These are phyloP conservation scores for Oxycera nigricornis DNA, from an alignment of 2,888 invertebrate genomes.

Conservation along the genomic window DNA sequence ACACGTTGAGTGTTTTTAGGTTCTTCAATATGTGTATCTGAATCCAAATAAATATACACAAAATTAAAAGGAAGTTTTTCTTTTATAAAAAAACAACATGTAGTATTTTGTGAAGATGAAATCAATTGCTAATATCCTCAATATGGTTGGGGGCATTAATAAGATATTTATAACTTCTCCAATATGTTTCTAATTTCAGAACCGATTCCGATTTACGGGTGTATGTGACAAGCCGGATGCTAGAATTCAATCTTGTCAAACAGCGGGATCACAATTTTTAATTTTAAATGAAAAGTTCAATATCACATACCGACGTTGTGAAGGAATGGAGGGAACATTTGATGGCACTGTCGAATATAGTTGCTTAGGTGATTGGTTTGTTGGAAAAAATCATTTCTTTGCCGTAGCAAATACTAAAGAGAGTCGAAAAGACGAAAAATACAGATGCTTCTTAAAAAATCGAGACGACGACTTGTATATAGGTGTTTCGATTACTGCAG, in stretches of 20 bases:
- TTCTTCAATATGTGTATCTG: too few relatives aligned
- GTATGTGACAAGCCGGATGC: slow-evolving; percentile 90
- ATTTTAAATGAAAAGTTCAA: slow-evolving; percentile 97
- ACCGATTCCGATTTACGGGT: slow-evolving; percentile 88
- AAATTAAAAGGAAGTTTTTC: too few relatives aligned
- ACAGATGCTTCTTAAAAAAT: slow-evolving; percentile 92
- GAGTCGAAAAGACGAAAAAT: slow-evolving; percentile 92
- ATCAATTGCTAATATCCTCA: too few relatives aligned
- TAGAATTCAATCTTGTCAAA: slow-evolving; percentile 91
- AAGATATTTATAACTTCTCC: too few relatives aligned
- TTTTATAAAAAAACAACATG: too few relatives aligned
- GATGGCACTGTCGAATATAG: slow-evolving; percentile 92
- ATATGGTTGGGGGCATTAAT: too few relatives aligned
- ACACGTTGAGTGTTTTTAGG: too few relatives aligned
- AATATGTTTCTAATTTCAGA: slow-evolving; percentile 65
- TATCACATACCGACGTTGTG: slow-evolving; percentile 90
- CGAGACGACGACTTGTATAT: slow-evolving; percentile 91
- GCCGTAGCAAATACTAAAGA: slow-evolving; percentile 97
- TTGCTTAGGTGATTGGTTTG: slow-evolving; percentile 94
- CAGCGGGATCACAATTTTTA: slow-evolving; percentile 92
- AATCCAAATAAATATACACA: too few relatives aligned
- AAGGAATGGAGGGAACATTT: slow-evolving; percentile 88
- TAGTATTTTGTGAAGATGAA: too few relatives aligned
- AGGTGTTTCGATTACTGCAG: slow-evolving; percentile 91
- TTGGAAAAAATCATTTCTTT: slow-evolving; percentile 94